Evolutionary conservation across 2,113 vertebrate species (phyloP), one percentile per base, ranked within the genome.

Genomic region (Sinocyclocheilus anshuiensis): DNA sequence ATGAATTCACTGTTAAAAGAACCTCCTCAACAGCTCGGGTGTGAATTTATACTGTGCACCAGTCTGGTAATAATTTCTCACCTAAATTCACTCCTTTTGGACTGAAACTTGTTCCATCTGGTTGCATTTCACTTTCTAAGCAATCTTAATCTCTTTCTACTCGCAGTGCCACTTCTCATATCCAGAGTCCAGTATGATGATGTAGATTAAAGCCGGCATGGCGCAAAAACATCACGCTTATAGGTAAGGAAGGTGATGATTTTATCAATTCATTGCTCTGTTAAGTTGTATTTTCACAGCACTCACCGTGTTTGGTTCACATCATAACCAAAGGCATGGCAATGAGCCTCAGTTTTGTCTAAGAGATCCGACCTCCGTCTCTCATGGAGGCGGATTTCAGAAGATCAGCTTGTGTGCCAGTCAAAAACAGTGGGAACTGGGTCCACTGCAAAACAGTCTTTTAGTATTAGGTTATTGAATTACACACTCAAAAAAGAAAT

Each of bases 11-110:
- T 82, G 81, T 82, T 71, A 82, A 33, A 33, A 69, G 81, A 82
- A 82, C 42, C 80, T 71, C 26, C 45, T 71, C 81, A 71, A 71
- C 81, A 82, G 81, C 81, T 82, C 26, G 81, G 63, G 42, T 82
- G 81, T 67, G 81, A 82, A 82, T 71, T 82, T 71, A 67, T 71
- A 82, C 63, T 82, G 71, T 82, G 42, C 81, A 71, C 81, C 81
- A 82, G 81, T 82, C 81, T 82, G 81, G 81, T 65, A 82, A 71
- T 71, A 53, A 82, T 82, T 82, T 82, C 81, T 82, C 81, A 82
- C 81, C 63, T 82, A 82, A 50, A 53, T 53, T 71, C 63, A 8
- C 81, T 82, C 45, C 20, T 53, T n/a, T 82, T n/a, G 16, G 81
- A 55, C 45, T 71, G 63, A 82, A 82, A 71, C 81, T 71, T 71